A percentile compares a stretch with the other conserved stretches of the same genome.
Conservation (phyloP, 1,140 invertebrate genomes). For the Neodiprion pinetum region DNA sequence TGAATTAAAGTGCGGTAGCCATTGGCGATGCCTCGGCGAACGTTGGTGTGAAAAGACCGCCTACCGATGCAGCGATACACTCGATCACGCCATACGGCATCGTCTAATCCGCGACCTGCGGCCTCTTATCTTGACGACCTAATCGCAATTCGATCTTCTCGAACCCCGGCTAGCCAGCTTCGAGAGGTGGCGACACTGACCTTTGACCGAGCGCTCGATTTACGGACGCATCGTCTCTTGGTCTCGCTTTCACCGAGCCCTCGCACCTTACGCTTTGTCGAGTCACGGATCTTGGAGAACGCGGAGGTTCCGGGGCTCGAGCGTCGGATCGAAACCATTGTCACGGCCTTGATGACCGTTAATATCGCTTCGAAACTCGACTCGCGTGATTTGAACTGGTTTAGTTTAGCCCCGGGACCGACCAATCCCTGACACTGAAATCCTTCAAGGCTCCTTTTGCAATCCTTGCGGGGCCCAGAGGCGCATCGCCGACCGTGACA, state of each 20-base stretch:
- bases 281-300: constrained; percentile 20
- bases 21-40: not conserved
- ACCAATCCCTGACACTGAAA: constrained; percentile 53
- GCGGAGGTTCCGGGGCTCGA: constrained; percentile 17
- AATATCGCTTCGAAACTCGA: constrained; percentile 46
- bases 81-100: not conserved
- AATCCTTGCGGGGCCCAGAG: constrained; percentile 5
- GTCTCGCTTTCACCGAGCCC: constrained; percentile 26
- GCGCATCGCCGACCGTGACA: constrained; percentile 11
- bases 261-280: constrained; percentile 24
- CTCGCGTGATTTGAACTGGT: constrained; percentile 48
- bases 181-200: constrained; percentile 9
- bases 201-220: constrained; percentile 19
- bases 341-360: constrained; percentile 33
- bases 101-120: no score
- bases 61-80: not conserved
- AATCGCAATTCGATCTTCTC: not conserved
- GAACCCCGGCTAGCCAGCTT: not conserved
- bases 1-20: not conserved
- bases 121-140: no score
- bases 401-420: constrained; percentile 40
- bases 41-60: not conserved
- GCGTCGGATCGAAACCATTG: constrained; percentile 25
- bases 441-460: constrained; percentile 47
- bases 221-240: constrained; percentile 18